Evolutionary conservation across 2,888 invertebrate genomes (phyloP).

Genomic region (Diarsia dahlii): DNA sequence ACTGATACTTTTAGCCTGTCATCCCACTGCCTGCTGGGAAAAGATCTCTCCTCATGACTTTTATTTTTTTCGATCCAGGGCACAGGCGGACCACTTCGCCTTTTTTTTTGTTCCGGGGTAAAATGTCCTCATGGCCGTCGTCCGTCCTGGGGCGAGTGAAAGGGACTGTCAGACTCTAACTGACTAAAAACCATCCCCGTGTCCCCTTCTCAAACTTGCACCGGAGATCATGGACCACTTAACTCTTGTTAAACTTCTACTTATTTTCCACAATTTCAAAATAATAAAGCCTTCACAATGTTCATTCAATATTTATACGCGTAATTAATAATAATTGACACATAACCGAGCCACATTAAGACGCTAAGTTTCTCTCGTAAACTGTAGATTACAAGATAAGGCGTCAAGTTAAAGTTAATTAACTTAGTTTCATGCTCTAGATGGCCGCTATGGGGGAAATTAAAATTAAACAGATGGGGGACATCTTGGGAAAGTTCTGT

Average conservation of each 20-base stretch:
- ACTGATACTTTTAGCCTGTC: not conserved
- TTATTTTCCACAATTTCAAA: not conserved
- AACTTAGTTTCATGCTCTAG: conserved; percentile 47
- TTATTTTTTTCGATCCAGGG: not conserved
- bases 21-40: not conserved
- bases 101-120: too few relatives aligned
- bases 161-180: too few relatives aligned
- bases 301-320: not conserved
- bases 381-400: conserved; percentile 43
- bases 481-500: conserved; percentile 42
- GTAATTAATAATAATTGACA: conserved; percentile 19
- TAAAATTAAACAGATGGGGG: conserved; percentile 27
- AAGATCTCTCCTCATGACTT: not conserved
- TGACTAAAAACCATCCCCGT: too few relatives aligned
- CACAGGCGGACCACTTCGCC: not conserved
- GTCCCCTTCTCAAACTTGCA: too few relatives aligned
- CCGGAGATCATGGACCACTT: too few relatives aligned
- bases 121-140: too few relatives aligned
- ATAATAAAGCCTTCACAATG: not conserved
- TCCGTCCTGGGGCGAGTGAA: too few relatives aligned
- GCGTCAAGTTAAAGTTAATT: conserved; percentile 38
- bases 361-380: conserved; percentile 39
- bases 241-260: not conserved
- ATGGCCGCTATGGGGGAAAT: conserved; percentile 41
- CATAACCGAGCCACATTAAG: not conserved